Percentiles rank a stretch among this genome's conserved stretches.
These are phyloP conservation scores for Drosophila saltans DNA, from an alignment of 1,140 invertebrate species.

Conservation along the genomic window DNA sequence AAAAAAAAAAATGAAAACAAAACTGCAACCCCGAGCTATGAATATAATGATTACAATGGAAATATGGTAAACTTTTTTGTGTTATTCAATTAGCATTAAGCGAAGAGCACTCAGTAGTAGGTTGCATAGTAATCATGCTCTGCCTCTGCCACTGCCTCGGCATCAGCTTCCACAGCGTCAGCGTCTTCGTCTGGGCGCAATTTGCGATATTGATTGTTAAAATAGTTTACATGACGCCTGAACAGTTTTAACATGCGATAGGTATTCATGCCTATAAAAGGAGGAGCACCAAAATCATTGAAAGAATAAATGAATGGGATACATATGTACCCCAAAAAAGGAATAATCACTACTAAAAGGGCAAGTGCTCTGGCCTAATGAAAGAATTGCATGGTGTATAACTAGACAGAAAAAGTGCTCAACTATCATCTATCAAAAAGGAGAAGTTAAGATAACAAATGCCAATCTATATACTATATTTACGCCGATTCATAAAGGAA, in stretches of 20 bases:
- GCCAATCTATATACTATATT: too few relatives aligned
- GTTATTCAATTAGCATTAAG: conserved; percentile 16
- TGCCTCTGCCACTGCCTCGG: conserved; percentile 20
- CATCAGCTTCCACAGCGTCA: conserved; percentile 31
- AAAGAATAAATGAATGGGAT: conserved; percentile 29
- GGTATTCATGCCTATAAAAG: conserved; percentile 79
- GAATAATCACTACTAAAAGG: conserved; percentile 21
- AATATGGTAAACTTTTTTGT: conserved; percentile 58
- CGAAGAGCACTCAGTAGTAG: conserved; percentile 48
- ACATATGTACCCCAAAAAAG: neutral
- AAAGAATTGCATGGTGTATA: conserved; percentile 21
- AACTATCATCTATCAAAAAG: neutral
- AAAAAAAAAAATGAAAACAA: conserved; percentile 6
- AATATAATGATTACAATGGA: conserved; percentile 58
- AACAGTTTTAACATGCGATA: conserved; percentile 82
- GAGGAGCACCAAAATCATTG: conserved; percentile 47
- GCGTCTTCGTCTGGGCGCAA: conserved; percentile 74
- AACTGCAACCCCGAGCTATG: conserved; percentile 28
- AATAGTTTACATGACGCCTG: conserved; percentile 79
- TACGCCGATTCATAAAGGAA: too few relatives aligned
- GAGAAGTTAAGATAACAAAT: too few relatives aligned
- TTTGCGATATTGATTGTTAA: conserved; percentile 82
- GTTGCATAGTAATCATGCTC: conserved; percentile 48
- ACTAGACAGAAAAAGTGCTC: conserved; percentile 39
- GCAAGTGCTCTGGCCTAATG: conserved; percentile 15